Conservation (phyloP, 2,113 vertebrate species). For the Oreochromis niloticus region DNA sequence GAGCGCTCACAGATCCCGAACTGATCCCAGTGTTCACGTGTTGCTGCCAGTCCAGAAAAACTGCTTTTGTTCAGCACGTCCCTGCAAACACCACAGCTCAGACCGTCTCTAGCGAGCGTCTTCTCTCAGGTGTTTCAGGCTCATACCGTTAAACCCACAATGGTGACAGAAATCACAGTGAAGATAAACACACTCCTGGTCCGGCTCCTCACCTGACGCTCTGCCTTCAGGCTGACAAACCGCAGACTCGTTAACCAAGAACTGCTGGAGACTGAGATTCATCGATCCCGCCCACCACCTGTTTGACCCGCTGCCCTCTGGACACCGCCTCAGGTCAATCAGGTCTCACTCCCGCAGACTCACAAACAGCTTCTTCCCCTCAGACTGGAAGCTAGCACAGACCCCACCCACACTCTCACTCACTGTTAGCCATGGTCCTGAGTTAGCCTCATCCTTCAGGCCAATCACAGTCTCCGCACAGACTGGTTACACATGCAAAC, state of each 20-base stretch:
- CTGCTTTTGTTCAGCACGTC: neutral
- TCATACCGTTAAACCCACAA: neutral
- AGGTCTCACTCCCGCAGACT: neutral
- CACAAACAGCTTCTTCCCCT: neutral
- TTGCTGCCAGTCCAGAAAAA: neutral
- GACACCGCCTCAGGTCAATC: neutral
- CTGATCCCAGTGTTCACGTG: neutral
- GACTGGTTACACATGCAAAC: neutral
- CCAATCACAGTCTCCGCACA: neutral
- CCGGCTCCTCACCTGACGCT: fast-evolving
- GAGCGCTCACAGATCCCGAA: neutral
- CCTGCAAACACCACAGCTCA: too few species aligned
- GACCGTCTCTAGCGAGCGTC: neutral
- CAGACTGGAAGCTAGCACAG: neutral
- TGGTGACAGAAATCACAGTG: neutral
- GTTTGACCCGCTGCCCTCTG: neutral
- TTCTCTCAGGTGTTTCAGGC: neutral
- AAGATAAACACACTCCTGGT: neutral
- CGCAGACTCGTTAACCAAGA: neutral
- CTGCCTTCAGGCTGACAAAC: neutral
- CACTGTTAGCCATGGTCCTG: neutral
- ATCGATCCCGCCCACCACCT: neutral
- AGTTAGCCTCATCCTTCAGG: neutral
- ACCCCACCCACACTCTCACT: neutral
- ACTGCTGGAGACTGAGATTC: fast-evolving